These are phyloP conservation scores for Atherinomorus stipes DNA, from an alignment of 2,113 vertebrate species.

Conservation along the genomic window DNA sequence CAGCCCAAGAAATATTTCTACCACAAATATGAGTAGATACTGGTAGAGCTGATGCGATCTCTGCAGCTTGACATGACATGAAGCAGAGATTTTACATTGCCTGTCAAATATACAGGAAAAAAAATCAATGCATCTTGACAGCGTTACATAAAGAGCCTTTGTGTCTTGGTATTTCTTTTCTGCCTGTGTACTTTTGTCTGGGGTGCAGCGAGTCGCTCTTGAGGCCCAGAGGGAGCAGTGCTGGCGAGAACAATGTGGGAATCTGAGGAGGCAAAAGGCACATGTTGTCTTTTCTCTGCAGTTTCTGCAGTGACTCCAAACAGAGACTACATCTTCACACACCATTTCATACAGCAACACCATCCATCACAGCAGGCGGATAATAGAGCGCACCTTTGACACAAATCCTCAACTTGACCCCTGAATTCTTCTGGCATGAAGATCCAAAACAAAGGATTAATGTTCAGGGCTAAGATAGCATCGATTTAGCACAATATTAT, in stretches of 20 bases:
- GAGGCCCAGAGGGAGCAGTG: conserved; percentile 65
- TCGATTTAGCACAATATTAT: conserved; percentile 33
- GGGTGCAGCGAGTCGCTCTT: conserved; percentile 61
- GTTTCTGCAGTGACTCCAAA: conserved; percentile 68
- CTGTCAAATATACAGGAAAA: conserved; percentile 71
- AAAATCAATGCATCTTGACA: conserved; percentile 77
- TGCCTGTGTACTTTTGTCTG: conserved; percentile 72
- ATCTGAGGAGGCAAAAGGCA: conserved; percentile 74
- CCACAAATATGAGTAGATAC: conserved; percentile 42
- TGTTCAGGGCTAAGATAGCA: conserved; percentile 31
- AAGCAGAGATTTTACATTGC: conserved; percentile 76
- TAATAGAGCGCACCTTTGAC: conserved; percentile 57
- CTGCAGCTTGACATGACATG: conserved; percentile 64
- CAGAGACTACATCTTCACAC: conserved; percentile 81
- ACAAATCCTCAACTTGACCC: conserved; percentile 47
- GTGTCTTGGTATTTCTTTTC: conserved; percentile 73
- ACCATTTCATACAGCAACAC: conserved; percentile 83
- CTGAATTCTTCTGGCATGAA: conserved; percentile 31
- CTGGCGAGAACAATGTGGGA: conserved; percentile 77
- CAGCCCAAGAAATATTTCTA: conserved; percentile 54
- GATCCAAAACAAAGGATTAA: conserved; percentile 38
- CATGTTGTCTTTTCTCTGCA: conserved; percentile 73
- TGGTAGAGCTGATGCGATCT: conserved; percentile 49
- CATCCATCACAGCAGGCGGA: conserved; percentile 82
- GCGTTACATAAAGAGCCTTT: conserved; percentile 79